phyloP scores from a whole-genome alignment of 2,888 invertebrate species.

The Formica aserva region DNA sequence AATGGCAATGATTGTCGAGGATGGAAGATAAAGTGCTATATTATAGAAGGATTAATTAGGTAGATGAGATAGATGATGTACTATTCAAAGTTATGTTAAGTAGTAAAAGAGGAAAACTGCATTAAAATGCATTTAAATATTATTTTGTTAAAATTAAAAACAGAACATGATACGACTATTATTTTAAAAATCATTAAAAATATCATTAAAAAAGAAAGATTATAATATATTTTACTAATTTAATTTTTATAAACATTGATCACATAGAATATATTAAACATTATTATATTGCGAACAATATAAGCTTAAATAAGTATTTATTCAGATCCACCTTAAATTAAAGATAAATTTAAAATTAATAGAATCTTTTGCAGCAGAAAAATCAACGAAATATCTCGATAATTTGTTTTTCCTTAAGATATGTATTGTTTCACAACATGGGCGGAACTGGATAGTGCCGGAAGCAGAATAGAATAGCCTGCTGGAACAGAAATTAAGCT shows the following conservation, averaged over 20 bases:
- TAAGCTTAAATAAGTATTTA: background rate
- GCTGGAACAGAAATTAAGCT: constrained; percentile 10
- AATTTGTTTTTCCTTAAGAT: constrained; percentile 8
- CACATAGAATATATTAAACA: background rate
- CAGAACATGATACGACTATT: background rate
- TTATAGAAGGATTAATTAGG: constrained; percentile 20
- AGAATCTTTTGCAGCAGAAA: background rate
- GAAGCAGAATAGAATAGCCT: background rate
- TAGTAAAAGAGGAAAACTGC: background rate
- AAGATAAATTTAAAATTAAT: background rate
- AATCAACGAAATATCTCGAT: background rate
- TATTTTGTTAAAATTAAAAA: background rate
- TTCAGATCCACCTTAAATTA: background rate
- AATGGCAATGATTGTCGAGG: background rate
- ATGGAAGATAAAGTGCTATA: background rate
- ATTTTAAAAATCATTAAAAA: background rate
- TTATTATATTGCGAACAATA: background rate
- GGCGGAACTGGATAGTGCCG: no score
- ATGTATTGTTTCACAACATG: background rate
- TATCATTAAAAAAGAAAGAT: background rate
- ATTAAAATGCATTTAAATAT: background rate
- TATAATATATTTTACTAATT: background rate
- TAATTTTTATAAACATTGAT: background rate
- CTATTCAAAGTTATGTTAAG: background rate
- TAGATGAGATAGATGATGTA: background rate